Evolutionary conservation across 2,113 vertebrate genomes (phyloP).

Genomic region (Laticauda colubrina): DNA sequence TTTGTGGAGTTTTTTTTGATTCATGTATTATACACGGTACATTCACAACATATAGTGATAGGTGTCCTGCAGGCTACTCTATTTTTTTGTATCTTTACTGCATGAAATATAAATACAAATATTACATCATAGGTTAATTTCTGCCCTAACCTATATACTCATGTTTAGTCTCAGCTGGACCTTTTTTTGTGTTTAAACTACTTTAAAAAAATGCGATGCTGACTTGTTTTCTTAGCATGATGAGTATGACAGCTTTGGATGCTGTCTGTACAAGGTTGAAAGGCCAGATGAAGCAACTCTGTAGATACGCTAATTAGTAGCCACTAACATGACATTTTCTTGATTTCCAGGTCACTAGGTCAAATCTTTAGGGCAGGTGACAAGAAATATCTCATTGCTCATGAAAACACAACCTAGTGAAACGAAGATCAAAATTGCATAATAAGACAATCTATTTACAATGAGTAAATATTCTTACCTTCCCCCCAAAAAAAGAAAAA

Average conservation of each 20-base stretch:
- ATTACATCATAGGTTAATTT: constrained; percentile 60
- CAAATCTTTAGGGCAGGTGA: constrained; percentile 68
- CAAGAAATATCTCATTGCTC: constrained; percentile 56
- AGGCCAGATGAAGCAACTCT: constrained; percentile 70
- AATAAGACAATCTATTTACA: constrained; percentile 13
- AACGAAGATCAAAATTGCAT: constrained; percentile 30
- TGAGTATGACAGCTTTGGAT: constrained; percentile 70
- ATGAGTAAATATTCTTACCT: neutral
- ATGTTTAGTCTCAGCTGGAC: constrained; percentile 55
- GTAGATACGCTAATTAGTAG: constrained; percentile 82
- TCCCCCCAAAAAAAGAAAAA: too few species aligned
- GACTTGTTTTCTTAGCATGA: constrained; percentile 71
- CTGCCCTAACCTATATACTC: constrained; percentile 62
- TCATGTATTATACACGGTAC: fast-evolving
- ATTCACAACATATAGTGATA: neutral
- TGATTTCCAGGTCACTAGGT: constrained; percentile 75
- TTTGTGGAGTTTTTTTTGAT: neutral
- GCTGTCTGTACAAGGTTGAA: constrained; percentile 66
- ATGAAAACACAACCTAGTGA: constrained; percentile 47
- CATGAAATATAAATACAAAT: constrained; percentile 44
- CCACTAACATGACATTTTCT: constrained; percentile 74
- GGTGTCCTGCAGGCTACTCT: neutral
- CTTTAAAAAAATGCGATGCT: constrained; percentile 33
- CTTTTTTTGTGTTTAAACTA: constrained; percentile 39
- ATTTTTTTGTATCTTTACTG: neutral